Evolutionary conservation across 2,113 vertebrate species (phyloP), one percentile per base, ranked within the genome.

Genomic region (Cercopithecus mona): DNA sequence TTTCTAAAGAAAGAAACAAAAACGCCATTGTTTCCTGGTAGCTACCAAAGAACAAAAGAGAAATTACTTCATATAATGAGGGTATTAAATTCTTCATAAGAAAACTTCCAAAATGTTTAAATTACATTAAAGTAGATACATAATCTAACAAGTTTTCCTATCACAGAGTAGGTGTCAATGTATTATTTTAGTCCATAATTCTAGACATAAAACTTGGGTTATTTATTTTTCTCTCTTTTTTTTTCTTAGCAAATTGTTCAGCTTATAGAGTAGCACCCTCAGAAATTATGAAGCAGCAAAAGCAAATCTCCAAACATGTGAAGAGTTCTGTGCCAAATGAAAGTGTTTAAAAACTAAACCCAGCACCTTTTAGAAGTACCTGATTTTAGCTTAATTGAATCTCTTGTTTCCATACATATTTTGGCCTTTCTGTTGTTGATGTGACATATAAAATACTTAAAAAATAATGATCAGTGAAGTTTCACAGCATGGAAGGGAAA

Each of bases 301-400:
- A 70, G 68, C 87, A 95, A 90, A 64, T 92, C n/a, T 57, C 50
- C 32, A 87, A 80, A 32, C 96, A 75, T 45, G 43, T 45, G 48
- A 96, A 20, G 61, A 57, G 14, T 50, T 35, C 40, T 40, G 0
- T 88, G 73, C 70, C 92, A 89, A 50, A 94, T 1, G 1, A 2
- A 84, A 59, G 78, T 76, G 79, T 25, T 85, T 12, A 75, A 95
- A 98, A 95, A 52, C 64, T 0, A 57, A 94, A 96, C 12, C 68
- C 57, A 81, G 59, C 55, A 93, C 40, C 95, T 96, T 97, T 93
- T 32, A 93, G 92, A 98, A 80, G 90, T 38, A 52, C 86, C 94
- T 97, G 40, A 97, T 89, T 55, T 70, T 35, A 64, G 59, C 96
- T 97, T 96, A 97, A 98, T 0, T 92, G 61, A 97, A 98, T 96